Base-by-base conservation (phyloP, 1,140 invertebrate genomes). In the Protaetia brevitarsis region DNA sequence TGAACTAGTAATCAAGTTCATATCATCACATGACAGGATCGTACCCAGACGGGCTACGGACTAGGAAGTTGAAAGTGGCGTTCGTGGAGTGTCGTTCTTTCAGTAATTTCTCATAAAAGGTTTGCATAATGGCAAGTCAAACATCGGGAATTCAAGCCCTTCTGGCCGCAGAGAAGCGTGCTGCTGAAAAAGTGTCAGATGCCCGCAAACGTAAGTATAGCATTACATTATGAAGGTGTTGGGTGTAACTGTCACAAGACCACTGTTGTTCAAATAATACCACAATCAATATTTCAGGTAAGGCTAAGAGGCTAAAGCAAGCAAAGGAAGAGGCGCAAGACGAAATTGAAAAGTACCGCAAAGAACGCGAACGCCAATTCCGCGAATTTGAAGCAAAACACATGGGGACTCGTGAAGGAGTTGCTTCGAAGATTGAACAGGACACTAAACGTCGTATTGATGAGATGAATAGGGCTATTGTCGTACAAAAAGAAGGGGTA, bases 251-350 rank as follows among this genome's bases (percentile, higher is more conserved):
- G 29, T 45, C 36, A 66, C 45, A 68, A 71, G 66, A 65, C 31
- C 23, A 16, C 3, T 21, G 26, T 1, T 26, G 11, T 27, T 59
- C 8, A 11, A 62, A 62, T 62, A 28, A 11, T 0, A 19, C 36
- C 36, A 2, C 8, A 21, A 16, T 31, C 11, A 7, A 31, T 62
- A 29, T 62, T 70, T 66, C 23, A 97, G 95, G 96, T 72, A 99
- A 99, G 87, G 95, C 96, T 68, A 91, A 92, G 75, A 87, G 97
- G 77, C 87, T 99, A 80, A 99, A 99, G 83, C 96, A 99, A 81
- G 98, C 97, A 28, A 99, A 99, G 82, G 96, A 99, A 80, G 97
- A 99, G 82, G 97, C 97, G 71, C 96, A 98, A 76, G 91, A 95
- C 80, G 97, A 99, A 82, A 96, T 99, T 76, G 96, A 99, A 78